Conservation (phyloP, 1,140 invertebrate genomes). For the Drosophila watanabei region DNA sequence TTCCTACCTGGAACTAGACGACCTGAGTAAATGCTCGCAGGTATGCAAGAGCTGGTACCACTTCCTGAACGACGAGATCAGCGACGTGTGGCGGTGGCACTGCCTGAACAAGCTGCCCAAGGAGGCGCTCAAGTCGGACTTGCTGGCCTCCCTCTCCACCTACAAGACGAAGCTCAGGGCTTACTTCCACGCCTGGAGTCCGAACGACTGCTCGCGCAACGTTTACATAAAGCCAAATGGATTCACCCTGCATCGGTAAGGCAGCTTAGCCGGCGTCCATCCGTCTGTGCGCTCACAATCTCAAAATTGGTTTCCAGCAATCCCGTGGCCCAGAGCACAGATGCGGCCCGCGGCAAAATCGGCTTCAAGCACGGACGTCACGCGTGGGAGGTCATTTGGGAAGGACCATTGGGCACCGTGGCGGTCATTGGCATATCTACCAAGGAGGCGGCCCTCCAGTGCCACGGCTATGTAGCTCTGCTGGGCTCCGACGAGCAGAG, state of each 20-base stretch:
- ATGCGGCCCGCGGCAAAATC: conserved; percentile 97
- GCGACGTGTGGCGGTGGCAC: conserved; percentile 97
- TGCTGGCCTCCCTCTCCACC: conserved; percentile 94
- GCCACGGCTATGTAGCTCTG: conserved; percentile 97
- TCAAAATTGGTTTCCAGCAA: conserved; percentile 86
- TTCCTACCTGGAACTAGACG: conserved; percentile 95
- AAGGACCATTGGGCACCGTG: conserved; percentile 98
- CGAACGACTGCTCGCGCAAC: conserved; percentile 98
- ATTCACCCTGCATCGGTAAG: conserved; percentile 95
- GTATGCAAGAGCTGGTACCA: conserved; percentile 98
- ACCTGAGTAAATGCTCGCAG: conserved; percentile 94
- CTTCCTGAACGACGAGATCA: conserved; percentile 97
- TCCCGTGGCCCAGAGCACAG: conserved; percentile 99
- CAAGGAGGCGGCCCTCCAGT: conserved; percentile 95
- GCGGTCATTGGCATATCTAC: conserved; percentile 98
- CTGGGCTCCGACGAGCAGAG: conserved; percentile 98
- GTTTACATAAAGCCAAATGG: conserved; percentile 98
- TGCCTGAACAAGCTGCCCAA: conserved; percentile 95
- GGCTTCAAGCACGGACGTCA: conserved; percentile 97
- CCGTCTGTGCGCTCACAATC: not conserved
- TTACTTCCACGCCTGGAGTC: conserved; percentile 98
- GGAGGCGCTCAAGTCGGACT: conserved; percentile 96
- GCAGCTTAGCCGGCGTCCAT: conserved; percentile 38
- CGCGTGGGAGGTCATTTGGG: conserved; percentile 99
- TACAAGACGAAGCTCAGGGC: conserved; percentile 98